Evolutionary conservation across 2,113 vertebrate species (phyloP), one percentile per base, ranked within the genome.

Genomic region (Coturnix japonica): DNA sequence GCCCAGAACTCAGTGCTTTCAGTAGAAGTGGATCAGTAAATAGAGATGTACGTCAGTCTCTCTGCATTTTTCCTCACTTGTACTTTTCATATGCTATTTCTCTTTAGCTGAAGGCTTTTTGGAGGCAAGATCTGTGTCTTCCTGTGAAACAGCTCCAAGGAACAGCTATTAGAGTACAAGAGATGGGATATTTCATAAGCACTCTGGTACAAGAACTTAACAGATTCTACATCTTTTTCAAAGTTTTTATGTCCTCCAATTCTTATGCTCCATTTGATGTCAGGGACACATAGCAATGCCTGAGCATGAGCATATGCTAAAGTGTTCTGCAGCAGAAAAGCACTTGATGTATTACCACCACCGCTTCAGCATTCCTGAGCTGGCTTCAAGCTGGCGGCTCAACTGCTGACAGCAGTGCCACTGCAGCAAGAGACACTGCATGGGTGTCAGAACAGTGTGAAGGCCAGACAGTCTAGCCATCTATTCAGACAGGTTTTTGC

Each of bases 281-380:
- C 66, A 81, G 46, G 23, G 74, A 79, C 70, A 56, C 7, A 49
- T 23, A 89, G 46, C 21, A 81, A 12, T 57, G 61, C 13, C 69
- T 86, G 47, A 75, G 57, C 46, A 51, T 22, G 47, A 82, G 41
- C 53, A 44, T 79, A 75, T 51, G 70, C 47, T 94, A 37, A 93
- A 92, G 26, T 61, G 31, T 54, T 94, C 72, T 70, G 44, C 77
- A 84, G 81, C 30, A 72, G 85, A 59, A 87, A 91, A 87, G 63
- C n/a, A 43, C 85, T 87, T 91, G 63, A 26, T 69, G 49, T 56
- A 53, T 56, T 69, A 12, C 72, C 85, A 84, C 35, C 83, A 93
- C 70, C 69, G 86, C 77, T 65, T 63, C 60, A 73, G 46, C 57
- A 53, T 85, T 92, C 69, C 64, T 2, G 0, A 76, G 59, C 54